Conservation (phyloP, 2,888 invertebrate species). For the Synanthedon tipuliformis region DNA sequence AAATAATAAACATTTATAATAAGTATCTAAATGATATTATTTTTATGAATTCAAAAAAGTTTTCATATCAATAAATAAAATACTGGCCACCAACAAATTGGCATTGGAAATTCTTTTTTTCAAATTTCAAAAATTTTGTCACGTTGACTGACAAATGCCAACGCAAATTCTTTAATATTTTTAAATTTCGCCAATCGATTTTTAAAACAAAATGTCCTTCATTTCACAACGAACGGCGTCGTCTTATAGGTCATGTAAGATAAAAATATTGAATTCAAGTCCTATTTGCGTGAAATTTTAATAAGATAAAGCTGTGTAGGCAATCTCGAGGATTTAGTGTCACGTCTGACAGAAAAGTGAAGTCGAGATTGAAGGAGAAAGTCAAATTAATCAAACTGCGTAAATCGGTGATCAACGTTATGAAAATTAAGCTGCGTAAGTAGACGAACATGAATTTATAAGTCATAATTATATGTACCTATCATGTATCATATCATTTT, state of each 20-base stretch:
- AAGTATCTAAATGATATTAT: no score
- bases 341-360: constrained; percentile 13
- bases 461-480: no score
- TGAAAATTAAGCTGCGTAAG: constrained; percentile 68
- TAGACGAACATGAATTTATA: constrained; percentile 9
- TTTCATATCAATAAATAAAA: not conserved
- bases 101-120: constrained; percentile 21
- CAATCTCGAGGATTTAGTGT: constrained; percentile 3
- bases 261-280: constrained; percentile 1
- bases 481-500: no score
- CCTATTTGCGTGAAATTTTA: constrained; percentile 32
- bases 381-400: constrained; percentile 50
- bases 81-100: constrained; percentile 12
- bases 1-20: no score
- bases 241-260: constrained; percentile 16
- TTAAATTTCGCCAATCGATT: constrained; percentile 54
- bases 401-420: constrained; percentile 64
- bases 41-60: no score
- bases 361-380: constrained; percentile 25
- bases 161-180: constrained; percentile 50
- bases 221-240: constrained; percentile 27
- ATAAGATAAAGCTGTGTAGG: constrained; percentile 2
- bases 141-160: constrained; percentile 46
- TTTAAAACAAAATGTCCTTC: constrained; percentile 40
- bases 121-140: constrained; percentile 49